phyloP scores from a whole-genome alignment of 1,140 invertebrate species.

The Drosophila novamexicana region DNA sequence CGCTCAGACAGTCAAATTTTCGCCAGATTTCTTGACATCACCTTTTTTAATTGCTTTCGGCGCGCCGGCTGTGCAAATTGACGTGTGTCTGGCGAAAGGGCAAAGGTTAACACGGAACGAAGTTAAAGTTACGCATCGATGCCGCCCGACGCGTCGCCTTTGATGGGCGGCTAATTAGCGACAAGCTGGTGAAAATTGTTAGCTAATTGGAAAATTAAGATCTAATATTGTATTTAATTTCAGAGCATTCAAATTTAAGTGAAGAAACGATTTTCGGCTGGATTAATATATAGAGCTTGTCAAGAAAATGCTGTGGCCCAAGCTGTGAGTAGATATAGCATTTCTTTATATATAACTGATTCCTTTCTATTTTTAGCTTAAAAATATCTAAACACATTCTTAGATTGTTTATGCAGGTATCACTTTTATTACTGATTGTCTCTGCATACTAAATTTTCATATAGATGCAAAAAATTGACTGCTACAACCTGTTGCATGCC shows the following conservation, averaged over 20 bases:
- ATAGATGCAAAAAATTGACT: not conserved
- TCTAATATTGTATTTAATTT: not conserved
- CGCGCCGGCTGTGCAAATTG: constrained; percentile 8
- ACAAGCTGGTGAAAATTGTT: constrained; percentile 24
- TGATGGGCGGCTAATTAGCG: constrained; percentile 23
- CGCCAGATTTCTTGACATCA: not conserved
- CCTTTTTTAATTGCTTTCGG: constrained; percentile 8
- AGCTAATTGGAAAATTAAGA: constrained; percentile 36
- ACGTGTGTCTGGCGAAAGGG: constrained; percentile 1
- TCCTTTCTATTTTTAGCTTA: too few relatives aligned
- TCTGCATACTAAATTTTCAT: not conserved
- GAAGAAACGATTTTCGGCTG: not conserved
- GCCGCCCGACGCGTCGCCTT: constrained; percentile 13
- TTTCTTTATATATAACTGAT: too few relatives aligned
- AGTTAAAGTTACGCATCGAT: constrained; percentile 31
- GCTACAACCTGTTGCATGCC: constrained; percentile 1
- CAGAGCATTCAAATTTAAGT: not conserved
- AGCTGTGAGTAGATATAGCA: too few relatives aligned
- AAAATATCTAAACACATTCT: too few relatives aligned
- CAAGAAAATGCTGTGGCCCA: not conserved
- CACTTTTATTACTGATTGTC: not conserved
- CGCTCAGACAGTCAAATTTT: not conserved
- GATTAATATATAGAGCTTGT: not conserved
- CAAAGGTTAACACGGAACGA: constrained; percentile 3
- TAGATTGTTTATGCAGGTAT: not conserved